These are phyloP conservation scores for Darevskia nairensis DNA, from an alignment of 2,797 vertebrate genomes.

Conservation along the genomic window DNA sequence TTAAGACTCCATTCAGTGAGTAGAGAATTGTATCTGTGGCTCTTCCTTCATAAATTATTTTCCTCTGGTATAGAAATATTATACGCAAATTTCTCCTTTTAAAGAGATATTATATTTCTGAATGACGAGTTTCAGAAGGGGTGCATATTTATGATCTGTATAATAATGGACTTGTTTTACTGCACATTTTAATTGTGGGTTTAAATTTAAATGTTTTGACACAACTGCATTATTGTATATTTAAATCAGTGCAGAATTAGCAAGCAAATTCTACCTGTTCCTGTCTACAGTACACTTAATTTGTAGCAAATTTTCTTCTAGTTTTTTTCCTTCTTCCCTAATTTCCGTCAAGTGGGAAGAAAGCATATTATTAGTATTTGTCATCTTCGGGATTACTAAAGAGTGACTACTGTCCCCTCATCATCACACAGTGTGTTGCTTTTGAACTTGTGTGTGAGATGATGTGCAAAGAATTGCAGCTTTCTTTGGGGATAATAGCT, in stretches of 20 bases:
- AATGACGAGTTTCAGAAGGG: neutral
- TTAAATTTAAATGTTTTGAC: no score
- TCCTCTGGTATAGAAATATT: neutral
- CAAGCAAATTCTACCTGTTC: neutral
- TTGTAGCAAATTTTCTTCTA: neutral
- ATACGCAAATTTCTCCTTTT: neutral
- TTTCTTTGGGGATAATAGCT: conserved; percentile 7
- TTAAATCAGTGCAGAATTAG: neutral
- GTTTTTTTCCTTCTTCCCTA: neutral
- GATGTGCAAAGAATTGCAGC: neutral
- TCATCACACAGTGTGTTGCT: neutral
- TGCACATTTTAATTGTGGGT: no score
- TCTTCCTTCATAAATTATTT: neutral
- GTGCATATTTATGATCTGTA: neutral
- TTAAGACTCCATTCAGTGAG: neutral
- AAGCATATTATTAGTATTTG: conserved; percentile 17
- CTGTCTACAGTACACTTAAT: neutral
- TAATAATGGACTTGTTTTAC: no score
- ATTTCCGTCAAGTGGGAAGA: neutral
- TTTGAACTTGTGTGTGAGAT: conserved; percentile 4
- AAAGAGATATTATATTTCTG: neutral
- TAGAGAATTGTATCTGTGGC: neutral
- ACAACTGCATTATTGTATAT: no score
- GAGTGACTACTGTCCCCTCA: neutral
- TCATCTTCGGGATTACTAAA: neutral